phyloP scores from a whole-genome alignment of 2,888 invertebrate species.

The Mechanitis mazaeus region DNA sequence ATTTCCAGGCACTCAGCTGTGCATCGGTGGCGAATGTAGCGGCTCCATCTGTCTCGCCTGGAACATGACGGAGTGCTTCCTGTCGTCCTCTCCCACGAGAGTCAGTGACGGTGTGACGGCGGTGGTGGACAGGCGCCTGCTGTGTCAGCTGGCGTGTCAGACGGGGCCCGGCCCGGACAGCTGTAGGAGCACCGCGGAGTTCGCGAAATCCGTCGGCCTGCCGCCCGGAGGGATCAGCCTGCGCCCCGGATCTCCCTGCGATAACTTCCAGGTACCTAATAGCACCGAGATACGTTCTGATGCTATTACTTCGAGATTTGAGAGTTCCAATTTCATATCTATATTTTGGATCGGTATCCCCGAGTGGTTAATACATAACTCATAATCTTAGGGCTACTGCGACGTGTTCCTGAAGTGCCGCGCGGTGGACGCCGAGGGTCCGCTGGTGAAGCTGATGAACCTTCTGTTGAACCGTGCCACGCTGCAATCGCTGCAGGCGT shows the following conservation, averaged over 20 bases:
- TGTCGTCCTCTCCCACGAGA: constrained; percentile 85
- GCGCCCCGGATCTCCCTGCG: constrained; percentile 97
- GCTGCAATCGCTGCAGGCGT: constrained; percentile 89
- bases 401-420: constrained; percentile 99
- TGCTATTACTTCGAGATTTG: no score
- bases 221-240: constrained; percentile 90
- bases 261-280: constrained; percentile 90
- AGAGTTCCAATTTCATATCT: no score
- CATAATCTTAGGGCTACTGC: constrained; percentile 89
- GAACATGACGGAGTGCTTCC: constrained; percentile 96
- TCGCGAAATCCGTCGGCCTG: constrained; percentile 83
- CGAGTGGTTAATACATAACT: no score
- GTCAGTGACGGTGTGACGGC: constrained; percentile 61
- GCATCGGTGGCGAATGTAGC: constrained; percentile 92
- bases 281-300: no score
- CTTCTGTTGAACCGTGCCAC: constrained; percentile 94
- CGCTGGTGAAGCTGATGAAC: constrained; percentile 96
- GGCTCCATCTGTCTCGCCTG: constrained; percentile 97
- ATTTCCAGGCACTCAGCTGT: constrained; percentile 81
- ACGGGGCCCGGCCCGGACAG: constrained; percentile 83
- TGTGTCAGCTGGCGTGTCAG: constrained; percentile 98
- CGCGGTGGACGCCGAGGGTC: constrained; percentile 99
- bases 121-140: constrained; percentile 86
- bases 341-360: no score
- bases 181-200: constrained; percentile 92